Conservation (phyloP, 2,797 vertebrate genomes). For the Epinephelus malabaricus region DNA sequence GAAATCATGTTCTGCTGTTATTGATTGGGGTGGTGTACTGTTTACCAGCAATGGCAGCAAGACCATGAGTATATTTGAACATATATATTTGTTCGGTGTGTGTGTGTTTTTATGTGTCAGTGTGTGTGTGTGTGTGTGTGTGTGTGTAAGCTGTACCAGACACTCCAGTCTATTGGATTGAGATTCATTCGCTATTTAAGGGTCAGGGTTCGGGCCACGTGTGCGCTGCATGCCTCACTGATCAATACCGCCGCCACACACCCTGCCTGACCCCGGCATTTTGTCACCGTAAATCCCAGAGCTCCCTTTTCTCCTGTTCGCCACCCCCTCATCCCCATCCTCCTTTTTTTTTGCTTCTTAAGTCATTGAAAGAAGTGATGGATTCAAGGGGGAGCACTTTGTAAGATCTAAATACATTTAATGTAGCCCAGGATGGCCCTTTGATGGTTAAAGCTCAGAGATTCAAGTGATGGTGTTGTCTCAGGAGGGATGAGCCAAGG, state of each 20-base stretch:
- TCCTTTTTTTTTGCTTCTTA: constrained; percentile 56
- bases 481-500: constrained; percentile 53
- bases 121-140: constrained; percentile 52
- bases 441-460: constrained; percentile 66
- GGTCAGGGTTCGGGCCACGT: constrained; percentile 93
- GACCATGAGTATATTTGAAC: constrained; percentile 59
- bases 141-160: constrained; percentile 75
- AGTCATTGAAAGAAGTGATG: constrained; percentile 81
- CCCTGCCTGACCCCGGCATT: constrained; percentile 87
- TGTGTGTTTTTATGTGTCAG: constrained; percentile 39
- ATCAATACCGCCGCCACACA: constrained; percentile 90
- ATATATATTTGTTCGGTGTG: constrained; percentile 62
- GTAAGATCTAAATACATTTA: constrained; percentile 80
- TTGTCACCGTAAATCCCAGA: constrained; percentile 90
- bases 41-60: constrained; percentile 31
- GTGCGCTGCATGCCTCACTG: constrained; percentile 89
- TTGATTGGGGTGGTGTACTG: constrained; percentile 82
- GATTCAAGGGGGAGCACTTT: constrained; percentile 82
- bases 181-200: constrained; percentile 99
- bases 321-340: constrained; percentile 14
- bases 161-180: constrained; percentile 97
- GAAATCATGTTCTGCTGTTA: constrained; percentile 90
- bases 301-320: constrained; percentile 44
- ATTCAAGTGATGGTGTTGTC: constrained; percentile 47
- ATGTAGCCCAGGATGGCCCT: constrained; percentile 64